A percentile compares a stretch with the other conserved stretches of the same genome.
These are phyloP conservation scores for Clepsis dumicolana DNA, from an alignment of 2,888 invertebrate species.

Conservation along the genomic window DNA sequence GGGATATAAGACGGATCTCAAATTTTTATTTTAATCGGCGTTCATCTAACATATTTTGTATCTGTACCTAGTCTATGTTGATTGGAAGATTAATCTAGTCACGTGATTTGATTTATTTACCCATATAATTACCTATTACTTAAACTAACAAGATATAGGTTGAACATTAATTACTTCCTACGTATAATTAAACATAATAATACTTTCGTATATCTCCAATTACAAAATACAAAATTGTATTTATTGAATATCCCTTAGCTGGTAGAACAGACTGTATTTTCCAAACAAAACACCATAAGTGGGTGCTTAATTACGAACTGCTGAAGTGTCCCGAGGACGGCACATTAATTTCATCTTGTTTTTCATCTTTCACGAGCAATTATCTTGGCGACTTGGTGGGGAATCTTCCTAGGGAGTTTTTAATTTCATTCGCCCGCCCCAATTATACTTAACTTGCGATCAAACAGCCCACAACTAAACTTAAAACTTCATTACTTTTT, in stretches of 20 bases:
- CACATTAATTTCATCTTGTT: constrained; percentile 80
- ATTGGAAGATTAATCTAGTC: no score
- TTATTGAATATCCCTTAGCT: neutral
- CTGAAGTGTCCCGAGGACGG: constrained; percentile 77
- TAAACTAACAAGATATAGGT: no score
- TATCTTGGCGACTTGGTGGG: constrained; percentile 62
- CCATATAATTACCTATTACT: no score
- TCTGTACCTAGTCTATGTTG: no score
- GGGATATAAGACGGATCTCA: no score
- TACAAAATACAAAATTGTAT: neutral
- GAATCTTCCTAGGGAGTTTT: constrained; percentile 64
- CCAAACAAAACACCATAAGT: constrained; percentile 68
- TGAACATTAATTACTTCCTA: no score
- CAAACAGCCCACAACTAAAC: constrained; percentile 47
- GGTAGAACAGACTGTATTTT: constrained; percentile 21
- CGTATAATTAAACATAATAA: neutral
- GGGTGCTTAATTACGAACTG: constrained; percentile 73
- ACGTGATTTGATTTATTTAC: no score
- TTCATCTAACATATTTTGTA: no score
- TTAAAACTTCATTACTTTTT: constrained; percentile 22
- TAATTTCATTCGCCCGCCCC: constrained; percentile 65
- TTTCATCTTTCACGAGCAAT: constrained; percentile 76
- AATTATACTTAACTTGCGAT: constrained; percentile 66
- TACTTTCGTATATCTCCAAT: neutral
- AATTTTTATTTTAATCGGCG: no score